Percentiles rank a stretch among this genome's conserved stretches.
Conservation (phyloP, 2,113 vertebrate species). For the Mellivora capensis region DNA sequence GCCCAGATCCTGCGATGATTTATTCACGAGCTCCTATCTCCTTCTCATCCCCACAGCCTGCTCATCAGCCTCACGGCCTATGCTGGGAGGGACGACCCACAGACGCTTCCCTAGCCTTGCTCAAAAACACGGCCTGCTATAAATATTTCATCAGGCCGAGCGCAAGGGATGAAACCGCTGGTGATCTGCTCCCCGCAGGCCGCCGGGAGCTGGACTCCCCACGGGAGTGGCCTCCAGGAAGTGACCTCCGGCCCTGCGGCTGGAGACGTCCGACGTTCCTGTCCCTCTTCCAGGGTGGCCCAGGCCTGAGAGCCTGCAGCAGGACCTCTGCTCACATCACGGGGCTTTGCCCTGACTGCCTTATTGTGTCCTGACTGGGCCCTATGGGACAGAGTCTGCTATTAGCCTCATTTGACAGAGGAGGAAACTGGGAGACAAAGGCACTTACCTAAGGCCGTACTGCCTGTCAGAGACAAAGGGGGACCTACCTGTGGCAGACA, state of each 20-base stretch:
- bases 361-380: neutral
- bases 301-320: neutral
- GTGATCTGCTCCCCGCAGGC: neutral
- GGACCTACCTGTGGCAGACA: neutral
- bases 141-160: slow-evolving; percentile 56
- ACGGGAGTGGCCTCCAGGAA: neutral
- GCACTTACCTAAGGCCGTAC: neutral
- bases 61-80: slow-evolving; percentile 11
- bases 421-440: neutral
- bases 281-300: neutral
- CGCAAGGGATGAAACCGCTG: neutral
- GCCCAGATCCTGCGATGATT: slow-evolving; percentile 28
- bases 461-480: neutral
- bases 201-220: neutral
- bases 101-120: neutral
- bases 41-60: neutral
- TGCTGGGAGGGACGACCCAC: neutral
- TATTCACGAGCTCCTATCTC: slow-evolving; percentile 49
- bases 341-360: neutral
- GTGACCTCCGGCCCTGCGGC: neutral
- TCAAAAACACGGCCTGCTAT: slow-evolving; percentile 26
- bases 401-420: no score
- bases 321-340: neutral
- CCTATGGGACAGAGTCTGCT: neutral
- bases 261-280: neutral